Evolutionary conservation across 2,888 invertebrate species (phyloP), one percentile per base, ranked within the genome.

Genomic region (Laspeyria flexula): DNA sequence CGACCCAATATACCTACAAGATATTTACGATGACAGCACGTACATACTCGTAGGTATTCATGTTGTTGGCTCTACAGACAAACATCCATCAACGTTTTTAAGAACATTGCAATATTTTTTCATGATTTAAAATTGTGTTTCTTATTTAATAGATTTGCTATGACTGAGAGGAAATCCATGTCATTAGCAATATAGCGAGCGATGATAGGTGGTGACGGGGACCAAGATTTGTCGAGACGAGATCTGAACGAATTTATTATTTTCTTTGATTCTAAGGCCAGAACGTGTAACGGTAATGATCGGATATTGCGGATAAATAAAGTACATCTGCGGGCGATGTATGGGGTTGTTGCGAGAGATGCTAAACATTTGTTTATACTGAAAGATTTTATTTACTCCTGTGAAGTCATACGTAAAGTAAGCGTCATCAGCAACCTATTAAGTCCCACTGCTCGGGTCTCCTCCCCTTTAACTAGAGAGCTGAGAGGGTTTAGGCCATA

Each of bases 251-350:
- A 12, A 50, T 47, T 38, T 47, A 42, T 38, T n/a, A 15, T 1
- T 31, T 33, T 34, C 13, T 50, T 47, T 42, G 43, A 51, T 39
- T 40, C 11, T n/a, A 35, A 7, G 33, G 38, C 13, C 44, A 44
- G 45, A 48, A 35, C 13, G 10, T 44, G 42, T 43, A 35, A 48
- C 9, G 6, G 11, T 39, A 44, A 42, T 39, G 11, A 44, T 53
- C 23, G 34, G 43, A 56, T 46, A 41, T 43, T 25, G 13, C 11
- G 15, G 47, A 37, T 39, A 47, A 47, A 38, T 47, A 41, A 46
- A 40, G 39, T 25, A 56, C 43, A 30, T 21, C 10, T 15, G 34
- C n/a, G 10, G 29, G 23, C 42, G 47, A 43, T 45, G 31, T 44
- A 45, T n/a, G n/a, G n/a, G n/a, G 37, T 16, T 37, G 18, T 21